A percentile compares a stretch with the other conserved stretches of the same genome.
phyloP scores from a whole-genome alignment of 1,140 invertebrate species.

The Nebria ingens region DNA sequence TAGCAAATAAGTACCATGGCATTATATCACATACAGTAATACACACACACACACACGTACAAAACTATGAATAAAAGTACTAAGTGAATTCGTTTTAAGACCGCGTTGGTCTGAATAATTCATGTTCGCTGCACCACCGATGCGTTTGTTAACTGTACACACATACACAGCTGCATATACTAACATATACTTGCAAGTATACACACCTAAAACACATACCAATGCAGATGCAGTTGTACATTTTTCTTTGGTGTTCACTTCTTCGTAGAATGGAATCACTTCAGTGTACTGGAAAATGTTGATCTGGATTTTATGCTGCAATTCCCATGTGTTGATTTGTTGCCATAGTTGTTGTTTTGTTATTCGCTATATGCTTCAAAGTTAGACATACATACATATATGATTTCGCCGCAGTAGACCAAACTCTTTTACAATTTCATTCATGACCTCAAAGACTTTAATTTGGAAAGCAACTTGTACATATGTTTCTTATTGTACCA shows the following conservation, averaged over 20 bases:
- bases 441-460: too few species aligned
- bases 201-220: not conserved
- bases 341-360: not conserved
- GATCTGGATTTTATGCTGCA: not conserved
- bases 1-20: not conserved
- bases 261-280: slow-evolving; percentile 5
- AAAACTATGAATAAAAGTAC: slow-evolving; percentile 5
- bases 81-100: slow-evolving; percentile 5
- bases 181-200: not conserved
- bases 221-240: not conserved
- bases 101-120: not conserved
- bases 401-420: too few species aligned
- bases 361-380: not conserved
- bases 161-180: not conserved
- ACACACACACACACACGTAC: slow-evolving; percentile 4
- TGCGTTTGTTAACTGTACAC: not conserved
- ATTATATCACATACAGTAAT: too few species aligned
- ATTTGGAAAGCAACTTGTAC: too few species aligned
- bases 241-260: too few species aligned
- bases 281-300: slow-evolving; percentile 1
- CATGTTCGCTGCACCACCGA: not conserved
- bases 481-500: too few species aligned
- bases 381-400: too few species aligned
- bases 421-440: too few species aligned
- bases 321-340: not conserved